Base-by-base conservation (phyloP, 1,140 invertebrate genomes). In the Camponotus floridanus region DNA sequence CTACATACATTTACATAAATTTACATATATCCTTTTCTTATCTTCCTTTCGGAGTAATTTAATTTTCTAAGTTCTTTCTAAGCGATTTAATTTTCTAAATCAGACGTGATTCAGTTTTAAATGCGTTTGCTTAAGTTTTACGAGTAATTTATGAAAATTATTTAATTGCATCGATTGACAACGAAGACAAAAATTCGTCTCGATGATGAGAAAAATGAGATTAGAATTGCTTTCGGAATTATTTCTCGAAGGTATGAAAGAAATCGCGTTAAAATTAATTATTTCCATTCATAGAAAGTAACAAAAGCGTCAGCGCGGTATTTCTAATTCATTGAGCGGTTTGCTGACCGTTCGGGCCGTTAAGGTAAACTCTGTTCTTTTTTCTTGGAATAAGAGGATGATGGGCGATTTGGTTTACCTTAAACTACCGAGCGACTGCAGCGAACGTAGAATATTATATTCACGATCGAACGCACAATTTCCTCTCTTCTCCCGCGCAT, bases 251-350 rank as follows among this genome's bases (percentile, higher is more conserved):
- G 21, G 48, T 59, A 36, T 26, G 18, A 39, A 26, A 59, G 39
- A 39, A 71, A 73, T 57, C 51, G 51, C 78, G 67, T 81, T 81
- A 71, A 81, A 81, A 68, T 81, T 81, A 81, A 68, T 81, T 81
- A 81, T 81, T 81, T 81, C 79, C 73, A 81, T 81, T 81, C 79
- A 81, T 81, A 48, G 65, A 81, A 31, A 73, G 15, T 21, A 42
- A 68, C 51, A 33, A 73, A 70, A 73, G 51, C 76, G 67, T 80
- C 21, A 71, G 39, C 15, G 33, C 39, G 62, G 36, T 81, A 71
- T 81, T 71, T 57, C 67, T 81, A 81, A 71, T 81, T 81, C 79
- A 81, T 65, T 18, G 76, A 65, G 76, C 36, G n/a, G 39, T 57
- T 81, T 15, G 51, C 15, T 51, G 36, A 79, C 11, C 79, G 39